These are phyloP conservation scores for Netta rufina DNA, from an alignment of 2,797 vertebrate species.

Conservation along the genomic window DNA sequence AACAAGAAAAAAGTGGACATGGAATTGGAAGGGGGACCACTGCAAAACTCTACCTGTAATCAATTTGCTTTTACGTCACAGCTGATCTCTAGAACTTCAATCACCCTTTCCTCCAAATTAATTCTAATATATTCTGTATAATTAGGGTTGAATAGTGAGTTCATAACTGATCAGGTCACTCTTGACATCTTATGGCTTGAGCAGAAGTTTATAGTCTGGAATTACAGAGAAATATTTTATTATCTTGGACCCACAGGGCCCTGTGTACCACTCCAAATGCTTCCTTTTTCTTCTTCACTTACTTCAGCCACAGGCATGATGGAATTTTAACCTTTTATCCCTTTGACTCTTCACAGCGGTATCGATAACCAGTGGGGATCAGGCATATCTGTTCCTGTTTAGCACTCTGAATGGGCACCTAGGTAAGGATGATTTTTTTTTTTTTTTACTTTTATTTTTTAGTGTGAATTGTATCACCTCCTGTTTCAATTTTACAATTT, in stretches of 20 bases:
- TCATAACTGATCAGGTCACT: neutral
- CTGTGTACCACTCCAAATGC: neutral
- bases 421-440: neutral
- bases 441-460: neutral
- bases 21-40: neutral
- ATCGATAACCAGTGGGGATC: neutral
- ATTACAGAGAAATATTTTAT: neutral
- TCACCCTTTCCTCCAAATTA: neutral
- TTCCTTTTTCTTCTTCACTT: neutral
- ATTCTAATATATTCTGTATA: neutral
- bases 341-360: neutral
- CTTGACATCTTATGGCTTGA: neutral
- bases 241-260: neutral
- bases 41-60: neutral
- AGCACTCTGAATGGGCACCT: neutral
- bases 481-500: neutral
- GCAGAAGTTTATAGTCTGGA: neutral
- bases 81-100: neutral
- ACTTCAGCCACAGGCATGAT: neutral
- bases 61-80: neutral
- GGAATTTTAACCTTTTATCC: neutral
- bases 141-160: neutral
- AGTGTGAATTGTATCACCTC: neutral
- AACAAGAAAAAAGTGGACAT: neutral
- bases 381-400: fast-evolving